Evolutionary conservation across 2,113 vertebrate species (phyloP), one percentile per base, ranked within the genome.

Genomic region (Tylochromis polylepis): DNA sequence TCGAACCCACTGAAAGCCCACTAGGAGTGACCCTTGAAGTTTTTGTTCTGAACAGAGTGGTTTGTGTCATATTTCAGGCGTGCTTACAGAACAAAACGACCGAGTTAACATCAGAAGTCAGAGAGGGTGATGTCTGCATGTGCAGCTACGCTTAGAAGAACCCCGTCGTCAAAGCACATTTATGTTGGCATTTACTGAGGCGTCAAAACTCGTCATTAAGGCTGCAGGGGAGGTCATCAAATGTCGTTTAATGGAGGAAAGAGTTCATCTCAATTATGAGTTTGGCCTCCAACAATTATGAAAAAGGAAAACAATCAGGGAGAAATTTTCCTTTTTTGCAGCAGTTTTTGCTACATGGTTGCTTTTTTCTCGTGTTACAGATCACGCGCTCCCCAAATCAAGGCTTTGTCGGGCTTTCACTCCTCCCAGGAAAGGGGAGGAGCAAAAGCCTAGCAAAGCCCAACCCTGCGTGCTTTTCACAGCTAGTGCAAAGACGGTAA

Each of bases 401-500:
- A n/a, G n/a, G n/a, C n/a, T n/a, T n/a, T n/a, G n/a, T n/a, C n/a
- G n/a, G 15, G 31, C 12, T 41, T 70, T 24, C 0, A 0, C n/a
- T 43, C 65, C 36, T 72, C 38, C 65, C n/a, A 11, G 58, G 5
- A 6, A 60, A 60, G 58, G 29, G 29, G 58, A 60, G 27, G 58
- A 2, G 58, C 3, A 2, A 59, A 29, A 29, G 57, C 16, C 24
- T 57, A 12, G 11, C 34, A 41, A 8, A 67, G 20, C 34, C 18
- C 4, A 22, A 8, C 18, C 2, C 34, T 38, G 36, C 3, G 0
- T 43, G 38, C 6, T 67, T 14, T 67, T 41, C 22, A 67, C n/a
- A 2, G 36, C 36, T 22, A 8, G n/a, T 41, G 36, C 0, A 4
- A n/a, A 24, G 58, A 57, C 1, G 56, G 5, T 11, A 7, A 57